phyloP scores from a whole-genome alignment of 2,797 vertebrate genomes.

The Pelobates cultripes region DNA sequence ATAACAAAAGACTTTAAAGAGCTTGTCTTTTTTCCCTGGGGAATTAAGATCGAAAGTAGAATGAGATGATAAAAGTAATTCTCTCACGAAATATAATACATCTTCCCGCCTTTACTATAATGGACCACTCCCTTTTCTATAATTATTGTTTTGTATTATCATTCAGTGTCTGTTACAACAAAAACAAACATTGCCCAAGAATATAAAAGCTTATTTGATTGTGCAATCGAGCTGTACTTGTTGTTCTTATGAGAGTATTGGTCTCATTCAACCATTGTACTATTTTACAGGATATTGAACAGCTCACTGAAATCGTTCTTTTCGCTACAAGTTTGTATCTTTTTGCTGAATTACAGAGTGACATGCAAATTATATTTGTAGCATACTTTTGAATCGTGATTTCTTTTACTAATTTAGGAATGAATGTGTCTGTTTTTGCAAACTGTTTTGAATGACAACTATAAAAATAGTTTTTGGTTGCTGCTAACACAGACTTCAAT shows the following conservation, averaged over 20 bases:
- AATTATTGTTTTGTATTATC: constrained; percentile 45
- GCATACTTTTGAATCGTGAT: too few relatives aligned
- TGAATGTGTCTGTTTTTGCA: too few relatives aligned
- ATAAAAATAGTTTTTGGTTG: too few relatives aligned
- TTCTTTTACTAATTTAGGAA: too few relatives aligned
- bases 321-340: constrained; percentile 23
- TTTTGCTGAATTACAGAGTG: not conserved
- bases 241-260: constrained; percentile 30
- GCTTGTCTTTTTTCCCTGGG: constrained; percentile 40
- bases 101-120: constrained; percentile 41
- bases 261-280: constrained; percentile 9
- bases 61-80: constrained; percentile 41
- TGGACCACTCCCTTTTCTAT: constrained; percentile 40
- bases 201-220: not conserved
- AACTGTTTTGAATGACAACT: too few relatives aligned
- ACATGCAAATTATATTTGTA: too few relatives aligned
- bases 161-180: constrained; percentile 24
- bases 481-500: too few relatives aligned
- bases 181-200: constrained; percentile 48
- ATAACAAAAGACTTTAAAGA: constrained; percentile 25
- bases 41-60: constrained; percentile 34
- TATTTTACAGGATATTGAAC: constrained; percentile 23
- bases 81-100: constrained; percentile 37
- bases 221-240: constrained; percentile 24
- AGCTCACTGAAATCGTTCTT: constrained; percentile 13